Base-by-base conservation (phyloP, 2,797 vertebrate genomes). In the Rhincodon typus region DNA sequence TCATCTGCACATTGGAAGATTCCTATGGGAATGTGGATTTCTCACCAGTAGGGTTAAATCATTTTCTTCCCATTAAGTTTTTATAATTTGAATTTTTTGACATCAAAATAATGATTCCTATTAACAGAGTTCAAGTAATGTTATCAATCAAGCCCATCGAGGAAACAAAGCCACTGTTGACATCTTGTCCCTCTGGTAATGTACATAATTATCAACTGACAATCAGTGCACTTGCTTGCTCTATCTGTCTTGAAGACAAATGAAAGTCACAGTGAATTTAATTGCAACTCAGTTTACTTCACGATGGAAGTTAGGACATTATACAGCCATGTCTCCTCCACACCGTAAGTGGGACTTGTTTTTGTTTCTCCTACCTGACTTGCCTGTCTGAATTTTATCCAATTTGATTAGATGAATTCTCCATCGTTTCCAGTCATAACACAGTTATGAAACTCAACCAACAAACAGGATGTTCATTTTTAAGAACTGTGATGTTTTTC, bases 151-250 rank as follows among this genome's bases (percentile, higher is more conserved):
- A 74, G 42, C 30, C 67, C 69, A 50, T 50, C 42, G 42, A 74
- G 94, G 34, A 94, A 94, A 74, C 42, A 94, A 94, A 72, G 42
- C 94, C 38, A 94, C 94, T 94, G 94, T 72, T 94, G 94, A 94
- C 94, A 94, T 53, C 69, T 46, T 94, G 94, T 94, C 94, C 94
- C 90, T 69, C 90, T 50, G 69, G 93, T 70, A 50, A 72, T 94
- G 46, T 53, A 74, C 67, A 53, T 74, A 70, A 94, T 94, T 94
- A 74, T 53, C 94, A 72, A 19, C 69, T 94, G 69, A 74, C 94
- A 95, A 53, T 95, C 70, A 74, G 42, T 34, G 27, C 70, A 77
- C 50, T 95, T 53, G 27, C 30, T 95, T 30, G 42, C n/a, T 93
- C n/a, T 93, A 74, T 94, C 69, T 94, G 94, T 77, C 50, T 77